phyloP scores from a whole-genome alignment of 2,797 vertebrate species.

The Pseudocheirus occidentalis region DNA sequence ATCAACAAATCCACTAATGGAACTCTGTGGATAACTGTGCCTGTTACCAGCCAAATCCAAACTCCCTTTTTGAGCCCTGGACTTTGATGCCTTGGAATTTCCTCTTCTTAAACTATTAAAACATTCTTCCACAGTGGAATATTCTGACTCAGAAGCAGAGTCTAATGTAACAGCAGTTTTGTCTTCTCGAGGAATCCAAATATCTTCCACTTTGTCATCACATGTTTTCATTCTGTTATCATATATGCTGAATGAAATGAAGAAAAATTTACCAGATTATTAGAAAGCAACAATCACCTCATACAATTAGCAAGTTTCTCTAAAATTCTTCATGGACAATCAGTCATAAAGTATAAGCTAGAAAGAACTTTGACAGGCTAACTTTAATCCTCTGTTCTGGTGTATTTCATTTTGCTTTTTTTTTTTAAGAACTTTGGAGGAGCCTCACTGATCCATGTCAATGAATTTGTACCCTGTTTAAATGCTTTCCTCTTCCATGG shows the following conservation, averaged over 20 bases:
- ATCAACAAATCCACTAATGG: slow-evolving; percentile 46
- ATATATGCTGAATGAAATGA: slow-evolving; percentile 69
- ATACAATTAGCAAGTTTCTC: neutral
- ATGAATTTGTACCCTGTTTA: neutral
- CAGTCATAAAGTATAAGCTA: neutral
- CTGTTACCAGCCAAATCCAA: slow-evolving; percentile 51
- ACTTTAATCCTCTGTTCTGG: neutral
- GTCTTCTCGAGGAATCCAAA: slow-evolving; percentile 73
- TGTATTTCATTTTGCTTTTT: neutral
- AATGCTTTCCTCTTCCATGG: too few relatives aligned
- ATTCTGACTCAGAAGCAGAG: slow-evolving; percentile 82
- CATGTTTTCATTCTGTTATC: slow-evolving; percentile 67
- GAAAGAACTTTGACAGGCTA: neutral
- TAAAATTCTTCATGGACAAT: slow-evolving; percentile 16
- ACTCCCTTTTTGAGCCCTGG: slow-evolving; percentile 71
- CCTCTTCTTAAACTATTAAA: slow-evolving; percentile 79
- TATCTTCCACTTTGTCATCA: slow-evolving; percentile 75
- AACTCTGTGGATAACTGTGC: slow-evolving; percentile 68
- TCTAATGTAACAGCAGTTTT: slow-evolving; percentile 58
- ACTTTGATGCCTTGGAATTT: slow-evolving; percentile 77
- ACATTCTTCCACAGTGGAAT: slow-evolving; percentile 83
- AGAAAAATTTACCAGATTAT: neutral
- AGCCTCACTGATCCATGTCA: neutral
- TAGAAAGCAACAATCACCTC: neutral
- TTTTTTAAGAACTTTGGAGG: neutral